A percentile compares a stretch with the other conserved stretches of the same genome.
Evolutionary conservation across 2,888 invertebrate genomes (phyloP).

Genomic region (Lithodes maja): DNA sequence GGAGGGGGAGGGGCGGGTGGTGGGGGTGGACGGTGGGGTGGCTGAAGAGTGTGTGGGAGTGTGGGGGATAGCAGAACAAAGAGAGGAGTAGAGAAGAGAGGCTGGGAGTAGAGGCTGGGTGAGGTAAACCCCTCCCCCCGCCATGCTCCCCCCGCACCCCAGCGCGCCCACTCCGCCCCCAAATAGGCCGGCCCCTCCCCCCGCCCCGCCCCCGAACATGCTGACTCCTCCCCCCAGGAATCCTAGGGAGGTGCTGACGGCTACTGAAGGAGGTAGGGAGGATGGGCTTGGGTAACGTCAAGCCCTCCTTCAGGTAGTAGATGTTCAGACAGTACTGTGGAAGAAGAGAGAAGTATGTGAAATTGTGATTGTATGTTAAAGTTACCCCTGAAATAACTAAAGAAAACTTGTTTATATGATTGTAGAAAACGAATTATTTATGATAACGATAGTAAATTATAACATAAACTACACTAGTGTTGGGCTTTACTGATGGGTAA

Average conservation of each 20-base stretch:
- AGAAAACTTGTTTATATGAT: neutral
- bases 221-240: conserved; percentile 49
- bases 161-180: conserved; percentile 33
- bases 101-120: conserved; percentile 59
- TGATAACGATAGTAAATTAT: neutral
- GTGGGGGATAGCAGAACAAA: conserved; percentile 60
- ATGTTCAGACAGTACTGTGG: conserved; percentile 48
- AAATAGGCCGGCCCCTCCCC: conserved; percentile 41
- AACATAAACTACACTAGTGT: neutral
- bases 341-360: neutral
- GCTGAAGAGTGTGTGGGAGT: conserved; percentile 73
- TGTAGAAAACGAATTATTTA: neutral
- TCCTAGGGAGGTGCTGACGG: conserved; percentile 52
- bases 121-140: conserved; percentile 48
- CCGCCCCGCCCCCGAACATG: conserved; percentile 38
- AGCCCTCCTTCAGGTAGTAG: conserved; percentile 27
- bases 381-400: neutral
- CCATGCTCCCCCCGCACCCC: conserved; percentile 21
- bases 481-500: neutral
- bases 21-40: conserved; percentile 78
- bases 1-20: conserved; percentile 77
- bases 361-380: neutral
- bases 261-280: conserved; percentile 27
- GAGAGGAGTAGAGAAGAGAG: conserved; percentile 63
- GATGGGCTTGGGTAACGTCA: neutral